Evolutionary conservation across 2,113 vertebrate species (phyloP).

Genomic region (Martes martes): DNA sequence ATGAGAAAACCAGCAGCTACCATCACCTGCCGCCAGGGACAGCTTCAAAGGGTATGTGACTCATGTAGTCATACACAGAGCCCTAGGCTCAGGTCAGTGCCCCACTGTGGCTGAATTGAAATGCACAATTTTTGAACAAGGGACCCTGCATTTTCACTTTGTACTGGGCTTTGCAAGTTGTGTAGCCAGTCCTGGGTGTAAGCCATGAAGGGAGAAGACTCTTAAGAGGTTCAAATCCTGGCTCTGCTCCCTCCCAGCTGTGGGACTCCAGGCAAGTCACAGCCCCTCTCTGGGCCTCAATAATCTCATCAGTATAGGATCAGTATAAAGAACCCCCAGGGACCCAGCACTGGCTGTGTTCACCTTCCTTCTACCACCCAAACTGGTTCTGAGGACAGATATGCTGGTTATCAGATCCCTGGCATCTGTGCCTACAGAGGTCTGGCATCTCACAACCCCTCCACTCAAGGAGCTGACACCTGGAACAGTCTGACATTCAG

Average conservation of each 20-base stretch:
- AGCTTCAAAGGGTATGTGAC: accelerated
- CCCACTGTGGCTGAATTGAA: not conserved
- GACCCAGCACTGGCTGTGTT: not conserved
- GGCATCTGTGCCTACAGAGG: not conserved
- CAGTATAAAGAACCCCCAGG: not conserved
- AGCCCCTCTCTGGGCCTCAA: not conserved
- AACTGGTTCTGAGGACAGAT: not conserved
- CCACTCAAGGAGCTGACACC: not conserved
- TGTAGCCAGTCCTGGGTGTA: not conserved
- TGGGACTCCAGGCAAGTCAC: not conserved
- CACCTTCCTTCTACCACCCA: not conserved
- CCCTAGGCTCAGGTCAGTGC: not conserved
- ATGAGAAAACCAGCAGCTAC: accelerated
- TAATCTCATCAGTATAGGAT: not conserved
- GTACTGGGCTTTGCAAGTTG: no score
- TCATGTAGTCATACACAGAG: not conserved
- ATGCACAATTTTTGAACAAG: not conserved
- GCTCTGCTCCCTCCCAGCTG: not conserved
- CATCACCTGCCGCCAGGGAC: accelerated
- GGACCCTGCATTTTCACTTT: not conserved
- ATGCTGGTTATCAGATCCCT: accelerated
- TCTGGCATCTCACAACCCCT: not conserved
- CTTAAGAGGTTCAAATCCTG: not conserved
- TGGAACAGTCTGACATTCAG: not conserved
- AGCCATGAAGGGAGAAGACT: not conserved